phyloP scores from a whole-genome alignment of 1,140 invertebrate species.

The Zelostemma sp. region DNA sequence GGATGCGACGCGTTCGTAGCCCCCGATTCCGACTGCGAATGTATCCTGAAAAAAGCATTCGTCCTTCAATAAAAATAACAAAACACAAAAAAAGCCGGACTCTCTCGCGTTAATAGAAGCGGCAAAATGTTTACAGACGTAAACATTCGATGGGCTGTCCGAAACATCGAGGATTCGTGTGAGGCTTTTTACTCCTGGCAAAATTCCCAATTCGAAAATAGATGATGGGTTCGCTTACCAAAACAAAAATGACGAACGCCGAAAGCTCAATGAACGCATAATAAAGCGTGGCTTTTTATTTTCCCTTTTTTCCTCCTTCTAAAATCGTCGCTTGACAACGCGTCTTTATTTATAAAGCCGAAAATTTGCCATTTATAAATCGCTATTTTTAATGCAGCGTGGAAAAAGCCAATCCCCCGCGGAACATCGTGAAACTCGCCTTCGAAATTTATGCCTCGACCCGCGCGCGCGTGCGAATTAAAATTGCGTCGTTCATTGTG shows the following conservation, averaged over 20 bases:
- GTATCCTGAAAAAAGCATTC: slow-evolving; percentile 62
- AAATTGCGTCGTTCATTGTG: too few species aligned
- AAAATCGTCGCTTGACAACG: too few species aligned
- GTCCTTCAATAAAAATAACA: neutral
- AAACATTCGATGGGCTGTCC: neutral
- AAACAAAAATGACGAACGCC: slow-evolving; percentile 1
- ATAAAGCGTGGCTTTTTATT: neutral
- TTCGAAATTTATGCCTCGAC: too few species aligned
- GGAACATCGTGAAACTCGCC: too few species aligned
- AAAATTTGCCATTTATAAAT: too few species aligned
- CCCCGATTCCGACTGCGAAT: slow-evolving; percentile 65
- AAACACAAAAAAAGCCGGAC: neutral
- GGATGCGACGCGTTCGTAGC: slow-evolving; percentile 74
- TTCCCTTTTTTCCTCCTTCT: too few species aligned
- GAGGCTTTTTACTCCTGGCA: neutral
- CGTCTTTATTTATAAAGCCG: too few species aligned
- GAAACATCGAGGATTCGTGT: neutral
- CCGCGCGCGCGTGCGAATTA: too few species aligned
- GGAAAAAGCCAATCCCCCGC: too few species aligned
- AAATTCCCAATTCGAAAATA: slow-evolving; percentile 1
- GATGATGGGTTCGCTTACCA: slow-evolving; percentile 3
- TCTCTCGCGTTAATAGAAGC: neutral
- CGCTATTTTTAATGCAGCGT: too few species aligned
- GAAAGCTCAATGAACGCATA: slow-evolving; percentile 7
- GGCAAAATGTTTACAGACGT: neutral